Evolutionary conservation across 2,797 vertebrate species (phyloP), one percentile per base, ranked within the genome.

Genomic region (Helostoma temminkii): DNA sequence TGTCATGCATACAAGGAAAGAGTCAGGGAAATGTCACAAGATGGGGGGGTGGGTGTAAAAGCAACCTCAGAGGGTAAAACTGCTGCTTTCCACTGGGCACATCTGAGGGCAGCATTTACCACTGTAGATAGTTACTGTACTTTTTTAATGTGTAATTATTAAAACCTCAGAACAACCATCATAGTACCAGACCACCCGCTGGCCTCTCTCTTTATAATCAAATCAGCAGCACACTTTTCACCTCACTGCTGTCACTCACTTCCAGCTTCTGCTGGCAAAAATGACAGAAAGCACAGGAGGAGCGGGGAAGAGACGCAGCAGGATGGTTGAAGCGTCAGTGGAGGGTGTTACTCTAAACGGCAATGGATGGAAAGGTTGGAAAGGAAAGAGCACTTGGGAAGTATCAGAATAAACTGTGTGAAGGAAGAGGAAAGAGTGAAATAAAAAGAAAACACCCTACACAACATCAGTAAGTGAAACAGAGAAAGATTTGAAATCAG

Each of bases 191-290:
- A 75, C 56, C 74, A 74, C 80, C 78, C 60, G 54, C 63, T 41
- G 78, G 71, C 71, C 71, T 76, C 63, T 48, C 39, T 60, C 41
- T 62, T 71, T 53, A 47, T 67, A 72, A 81, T 82, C 73, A 89
- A 78, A 87, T 71, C 68, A 75, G 62, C 16, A 0, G 55, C 50
- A 78, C 61, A 72, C 64, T 83, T 77, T 76, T 60, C 59, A 62
- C 66, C 60, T 76, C 60, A 26, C 50, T 56, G 65, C 80, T 82
- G 82, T 76, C 83, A 84, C 22, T 88, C 81, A 83, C 45, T 67
- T 78, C 14, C 50, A 72, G 48, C 74, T 43, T 0, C 19, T 5
- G 4, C 43, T 81, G 80, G 82, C 72, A 78, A 56, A 68, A 68
- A 59, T 82, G 84, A 85, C 82, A 84, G 75, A 78, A 75, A 74